These are phyloP conservation scores for Xanthorhoe spadicearia DNA, from an alignment of 2,888 invertebrate genomes.

Conservation along the genomic window DNA sequence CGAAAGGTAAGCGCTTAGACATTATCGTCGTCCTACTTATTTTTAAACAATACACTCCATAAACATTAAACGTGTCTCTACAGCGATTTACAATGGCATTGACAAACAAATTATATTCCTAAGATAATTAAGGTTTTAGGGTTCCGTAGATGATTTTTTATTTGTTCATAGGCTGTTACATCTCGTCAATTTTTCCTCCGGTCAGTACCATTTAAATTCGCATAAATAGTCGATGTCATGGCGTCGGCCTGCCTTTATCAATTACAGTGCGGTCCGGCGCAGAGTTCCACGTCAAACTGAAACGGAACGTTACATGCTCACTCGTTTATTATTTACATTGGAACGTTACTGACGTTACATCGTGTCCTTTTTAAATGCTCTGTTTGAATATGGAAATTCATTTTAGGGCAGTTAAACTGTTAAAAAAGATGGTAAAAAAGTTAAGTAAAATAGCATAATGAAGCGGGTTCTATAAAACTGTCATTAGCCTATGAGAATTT, in stretches of 20 bases:
- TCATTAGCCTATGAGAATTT: no score
- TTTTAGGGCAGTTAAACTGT: background rate
- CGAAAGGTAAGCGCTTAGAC: no score
- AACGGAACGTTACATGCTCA: constrained; percentile 57
- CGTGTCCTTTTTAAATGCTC: constrained; percentile 15
- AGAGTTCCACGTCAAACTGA: constrained; percentile 57
- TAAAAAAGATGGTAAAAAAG: background rate
- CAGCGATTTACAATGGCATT: no score
- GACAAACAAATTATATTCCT: no score
- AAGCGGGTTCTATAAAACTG: background rate
- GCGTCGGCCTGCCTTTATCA: constrained; percentile 75
- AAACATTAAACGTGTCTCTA: no score
- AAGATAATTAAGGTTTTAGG: no score
- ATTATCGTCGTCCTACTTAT: no score
- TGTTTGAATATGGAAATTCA: background rate
- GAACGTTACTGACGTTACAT: constrained; percentile 41
- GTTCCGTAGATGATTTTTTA: background rate
- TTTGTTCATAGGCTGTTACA: background rate
- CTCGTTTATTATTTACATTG: constrained; percentile 68
- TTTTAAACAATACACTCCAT: no score
- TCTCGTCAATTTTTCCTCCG: constrained; percentile 4
- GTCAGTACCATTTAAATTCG: constrained; percentile 77
- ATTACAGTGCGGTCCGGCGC: constrained; percentile 66
- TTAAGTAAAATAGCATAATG: background rate
- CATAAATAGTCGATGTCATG: constrained; percentile 81